These are phyloP conservation scores for Stenopsyche tienmushanensis DNA, from an alignment of 1,140 invertebrate species.

Conservation along the genomic window DNA sequence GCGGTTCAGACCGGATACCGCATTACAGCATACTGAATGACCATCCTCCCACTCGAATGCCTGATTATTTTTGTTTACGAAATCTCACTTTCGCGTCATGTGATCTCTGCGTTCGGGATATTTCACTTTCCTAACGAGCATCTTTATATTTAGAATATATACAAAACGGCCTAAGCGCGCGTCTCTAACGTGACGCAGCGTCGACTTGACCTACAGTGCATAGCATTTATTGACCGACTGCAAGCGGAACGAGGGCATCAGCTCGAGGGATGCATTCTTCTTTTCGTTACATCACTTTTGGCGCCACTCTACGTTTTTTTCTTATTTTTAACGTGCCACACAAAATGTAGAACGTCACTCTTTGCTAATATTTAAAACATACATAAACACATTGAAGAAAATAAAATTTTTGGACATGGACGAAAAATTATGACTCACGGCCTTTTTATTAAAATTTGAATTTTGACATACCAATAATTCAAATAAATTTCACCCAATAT, in stretches of 20 bases:
- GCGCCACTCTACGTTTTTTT: too few species aligned
- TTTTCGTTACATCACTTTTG: neutral
- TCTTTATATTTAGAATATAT: constrained; percentile 27
- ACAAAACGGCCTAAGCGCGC: neutral
- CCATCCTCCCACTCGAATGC: constrained; percentile 31
- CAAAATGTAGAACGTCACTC: too few species aligned
- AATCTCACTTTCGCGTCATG: constrained; percentile 29
- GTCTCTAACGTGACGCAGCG: constrained; percentile 7
- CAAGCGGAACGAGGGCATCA: too few species aligned
- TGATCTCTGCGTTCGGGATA: constrained; percentile 24
- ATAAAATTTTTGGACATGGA: too few species aligned
- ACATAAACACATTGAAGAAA: too few species aligned
- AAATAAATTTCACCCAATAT: too few species aligned
- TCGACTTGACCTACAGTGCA: constrained; percentile 12
- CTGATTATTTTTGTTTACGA: constrained; percentile 40
- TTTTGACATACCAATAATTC: too few species aligned
- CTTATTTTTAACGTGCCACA: too few species aligned
- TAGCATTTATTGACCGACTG: neutral
- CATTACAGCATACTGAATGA: constrained; percentile 15
- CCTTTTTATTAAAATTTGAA: too few species aligned
- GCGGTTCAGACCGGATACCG: constrained; percentile 13
- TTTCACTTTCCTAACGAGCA: constrained; percentile 34
- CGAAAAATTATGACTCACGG: too few species aligned
- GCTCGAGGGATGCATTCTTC: neutral
- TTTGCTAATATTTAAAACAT: too few species aligned